A percentile compares a stretch with the other conserved stretches of the same genome.
These are phyloP conservation scores for Cheirogaleus medius DNA, from an alignment of 2,113 vertebrate species.

Conservation along the genomic window DNA sequence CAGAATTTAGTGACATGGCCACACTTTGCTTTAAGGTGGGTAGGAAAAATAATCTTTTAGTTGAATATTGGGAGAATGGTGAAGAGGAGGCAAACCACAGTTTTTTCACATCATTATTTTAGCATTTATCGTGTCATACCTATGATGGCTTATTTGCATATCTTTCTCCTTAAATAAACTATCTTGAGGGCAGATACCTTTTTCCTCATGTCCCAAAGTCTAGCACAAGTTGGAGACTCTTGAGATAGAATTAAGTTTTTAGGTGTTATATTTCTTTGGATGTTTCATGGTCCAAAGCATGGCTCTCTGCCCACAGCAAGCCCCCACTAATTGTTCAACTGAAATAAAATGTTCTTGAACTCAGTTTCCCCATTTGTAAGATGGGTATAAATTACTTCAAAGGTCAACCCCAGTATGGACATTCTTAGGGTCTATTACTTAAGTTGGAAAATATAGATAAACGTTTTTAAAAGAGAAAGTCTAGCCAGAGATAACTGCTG, in stretches of 20 bases:
- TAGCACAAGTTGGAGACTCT: not conserved
- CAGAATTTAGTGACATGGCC: not conserved
- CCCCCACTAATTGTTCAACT: not conserved
- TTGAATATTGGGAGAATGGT: not conserved
- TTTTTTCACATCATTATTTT: not conserved
- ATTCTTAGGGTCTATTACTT: not conserved
- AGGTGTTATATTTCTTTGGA: not conserved
- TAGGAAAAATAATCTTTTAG: not conserved
- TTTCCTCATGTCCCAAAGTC: not conserved
- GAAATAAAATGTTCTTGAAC: not conserved
- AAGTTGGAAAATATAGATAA: not conserved
- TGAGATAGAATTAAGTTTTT: not conserved
- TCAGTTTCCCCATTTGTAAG: not conserved
- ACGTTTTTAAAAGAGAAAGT: not conserved
- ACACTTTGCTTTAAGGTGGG: not conserved
- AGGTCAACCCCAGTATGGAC: not conserved
- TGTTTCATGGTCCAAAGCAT: not conserved
- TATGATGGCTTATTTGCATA: not conserved
- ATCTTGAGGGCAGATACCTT: not conserved
- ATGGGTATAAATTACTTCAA: not conserved
- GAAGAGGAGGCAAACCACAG: not conserved
- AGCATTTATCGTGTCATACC: not conserved
- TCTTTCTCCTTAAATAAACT: not conserved
- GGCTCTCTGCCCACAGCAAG: not conserved
- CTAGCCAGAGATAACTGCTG: not conserved